These are phyloP conservation scores for Coptotermes formosanus DNA, from an alignment of 1,140 invertebrate species.

Conservation along the genomic window DNA sequence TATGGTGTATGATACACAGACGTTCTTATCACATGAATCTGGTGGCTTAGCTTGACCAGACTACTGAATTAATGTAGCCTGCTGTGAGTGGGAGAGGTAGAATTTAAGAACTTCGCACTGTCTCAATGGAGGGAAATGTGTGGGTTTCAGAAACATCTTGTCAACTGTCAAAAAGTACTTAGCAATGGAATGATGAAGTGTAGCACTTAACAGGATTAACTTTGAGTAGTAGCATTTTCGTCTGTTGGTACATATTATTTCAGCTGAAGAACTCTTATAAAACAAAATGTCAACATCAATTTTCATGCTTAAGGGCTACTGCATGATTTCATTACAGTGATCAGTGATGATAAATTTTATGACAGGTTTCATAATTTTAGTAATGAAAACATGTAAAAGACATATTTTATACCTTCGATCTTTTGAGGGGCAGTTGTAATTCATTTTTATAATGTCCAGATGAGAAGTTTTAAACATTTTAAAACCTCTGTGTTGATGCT, in stretches of 20 bases:
- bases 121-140: too few relatives aligned
- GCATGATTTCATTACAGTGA: not conserved
- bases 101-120: too few relatives aligned
- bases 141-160: too few relatives aligned
- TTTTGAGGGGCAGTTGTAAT: not conserved
- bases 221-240: not conserved
- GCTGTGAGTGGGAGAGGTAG: too few relatives aligned
- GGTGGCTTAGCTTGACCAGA: too few relatives aligned
- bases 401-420: not conserved
- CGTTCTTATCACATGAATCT: too few relatives aligned
- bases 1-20: too few relatives aligned
- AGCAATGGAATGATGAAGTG: too few relatives aligned
- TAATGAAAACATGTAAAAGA: not conserved
- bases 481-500: not conserved
- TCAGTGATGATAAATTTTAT: not conserved
- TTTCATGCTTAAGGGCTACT: not conserved
- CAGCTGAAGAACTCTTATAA: not conserved
- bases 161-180: too few relatives aligned
- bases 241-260: not conserved
- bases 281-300: not conserved
- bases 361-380: not conserved
- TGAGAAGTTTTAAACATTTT: not conserved
- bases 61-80: too few relatives aligned
- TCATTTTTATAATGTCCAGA: not conserved
- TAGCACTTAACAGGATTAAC: not conserved